These are phyloP conservation scores for Balaenoptera acutorostrata DNA, from an alignment of 2,113 vertebrate species.

Conservation along the genomic window DNA sequence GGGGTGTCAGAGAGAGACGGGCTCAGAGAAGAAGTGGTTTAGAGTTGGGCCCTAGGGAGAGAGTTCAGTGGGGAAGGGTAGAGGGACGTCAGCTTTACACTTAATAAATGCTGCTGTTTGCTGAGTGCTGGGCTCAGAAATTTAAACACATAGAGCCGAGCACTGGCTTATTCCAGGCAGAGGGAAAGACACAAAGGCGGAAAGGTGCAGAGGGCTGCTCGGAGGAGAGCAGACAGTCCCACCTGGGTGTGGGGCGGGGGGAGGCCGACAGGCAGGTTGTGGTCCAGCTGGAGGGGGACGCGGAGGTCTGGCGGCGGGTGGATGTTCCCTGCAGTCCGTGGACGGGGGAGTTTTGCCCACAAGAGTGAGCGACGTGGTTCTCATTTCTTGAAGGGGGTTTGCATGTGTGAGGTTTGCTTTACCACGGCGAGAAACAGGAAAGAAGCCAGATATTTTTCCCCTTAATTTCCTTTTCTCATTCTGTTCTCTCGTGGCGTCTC, in stretches of 20 bases:
- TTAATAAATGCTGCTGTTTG: not conserved
- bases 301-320: fast-evolving
- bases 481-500: not conserved
- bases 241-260: not conserved
- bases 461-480: not conserved
- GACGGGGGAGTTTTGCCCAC: not conserved
- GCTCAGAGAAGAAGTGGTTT: not conserved
- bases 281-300: not conserved
- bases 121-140: not conserved
- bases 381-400: not conserved
- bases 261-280: not conserved
- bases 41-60: not conserved
- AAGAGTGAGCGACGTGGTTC: too few relatives aligned
- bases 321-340: not conserved
- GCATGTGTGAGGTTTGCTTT: not conserved
- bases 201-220: not conserved
- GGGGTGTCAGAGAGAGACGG: not conserved
- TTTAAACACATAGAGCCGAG: not conserved
- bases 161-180: not conserved
- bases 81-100: not conserved
- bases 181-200: not conserved
- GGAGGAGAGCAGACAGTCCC: not conserved
- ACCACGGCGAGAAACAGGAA: not conserved
- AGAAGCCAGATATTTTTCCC: not conserved
- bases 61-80: not conserved